Evolutionary conservation across 2,888 invertebrate species (phyloP), one percentile per base, ranked within the genome.

Genomic region (Axea sp.): DNA sequence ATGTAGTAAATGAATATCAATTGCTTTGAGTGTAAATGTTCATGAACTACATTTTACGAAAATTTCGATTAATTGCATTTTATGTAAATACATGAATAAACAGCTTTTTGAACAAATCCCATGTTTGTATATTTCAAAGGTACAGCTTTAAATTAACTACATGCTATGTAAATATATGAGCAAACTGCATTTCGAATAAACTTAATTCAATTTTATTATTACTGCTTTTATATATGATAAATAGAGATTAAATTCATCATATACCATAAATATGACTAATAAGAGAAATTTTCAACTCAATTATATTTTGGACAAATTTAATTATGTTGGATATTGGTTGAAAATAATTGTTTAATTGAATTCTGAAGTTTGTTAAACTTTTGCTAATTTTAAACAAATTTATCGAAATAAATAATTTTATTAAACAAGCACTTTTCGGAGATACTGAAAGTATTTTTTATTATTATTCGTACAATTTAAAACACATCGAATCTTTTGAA

Each of bases 51-150:
- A 30, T 49, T 49, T 49, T 45, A 49, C 60, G 47, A 45, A 47
- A 47, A 47, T 60, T 60, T 49, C 49, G 49, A 30, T 62, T 62
- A 62, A 62, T 62, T 62, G 51, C 62, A 43, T 62, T 62, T 41
- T 51, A 51, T 41, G 51, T 33, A 33, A 62, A 62, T 51, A 51
- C 31, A 41, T 47, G 19, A 62, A 62, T 62, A 43, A 51, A 43
- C 33, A 41, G 51, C 51, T 64, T 64, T 64, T 43, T 43, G 51
- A 41, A 19, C 35, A 43, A 33, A 53, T 43, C 17, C 53, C 49
- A 53, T 35, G 64, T 53, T 64, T 41, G 64, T 33, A 43, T 35
- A 43, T 41, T 35, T 51, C 41, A 53, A 64, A 64, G 64, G 62
- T 24, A 6, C 51, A 51, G 62, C 49, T 62, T 62, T 62, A 62